Base-by-base conservation (phyloP, 64 coral and sea anemone genomes). In the Trachythela sp. region DNA sequence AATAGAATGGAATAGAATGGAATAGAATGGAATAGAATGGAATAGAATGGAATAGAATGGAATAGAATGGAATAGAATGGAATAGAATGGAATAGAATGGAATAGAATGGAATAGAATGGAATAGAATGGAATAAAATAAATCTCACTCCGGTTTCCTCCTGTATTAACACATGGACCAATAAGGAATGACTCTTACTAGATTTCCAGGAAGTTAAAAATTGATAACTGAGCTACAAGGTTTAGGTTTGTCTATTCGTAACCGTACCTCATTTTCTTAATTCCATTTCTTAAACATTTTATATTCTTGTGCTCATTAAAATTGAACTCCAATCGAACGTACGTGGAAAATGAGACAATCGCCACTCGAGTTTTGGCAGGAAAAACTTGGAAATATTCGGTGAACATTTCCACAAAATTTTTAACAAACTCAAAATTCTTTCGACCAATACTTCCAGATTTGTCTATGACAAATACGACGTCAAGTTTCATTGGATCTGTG, bases 311-410 rank as follows among this genome's bases (percentile, higher is more conserved):
- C 35, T 80, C 37, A 9, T 80, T 80, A 29, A 80, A 80, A 80
- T 80, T 30, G 35, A 80, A 80, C 30, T 80, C 75, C 37, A 37
- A 30, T 35, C 37, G 20, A 2, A 35, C 31, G 13, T 80, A 37
- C 75, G 75, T 80, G 31, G 75, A 35, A 20, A 34, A 80, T 13
- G 75, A 80, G 0, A 80, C 75, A 36, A 80, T 80, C 15, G 75
- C 75, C 33, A 80, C 33, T 37, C 75, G 75, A 80, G 75, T 80
- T 80, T 80, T 80, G 0, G 75, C 30, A 13, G 31, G 75, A 80
- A 80, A 80, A 13, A 80, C 75, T 14, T n/a, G 75, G 35, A 80
- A 39, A 80, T 80, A 80, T 36, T 80, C 75, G 33, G 35, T 3
- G 13, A 80, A 80, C 31, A 35, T 35, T 14, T 35, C 34, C 9